Conservation (phyloP, 2,888 invertebrate species). For the Metellina segmentata region DNA sequence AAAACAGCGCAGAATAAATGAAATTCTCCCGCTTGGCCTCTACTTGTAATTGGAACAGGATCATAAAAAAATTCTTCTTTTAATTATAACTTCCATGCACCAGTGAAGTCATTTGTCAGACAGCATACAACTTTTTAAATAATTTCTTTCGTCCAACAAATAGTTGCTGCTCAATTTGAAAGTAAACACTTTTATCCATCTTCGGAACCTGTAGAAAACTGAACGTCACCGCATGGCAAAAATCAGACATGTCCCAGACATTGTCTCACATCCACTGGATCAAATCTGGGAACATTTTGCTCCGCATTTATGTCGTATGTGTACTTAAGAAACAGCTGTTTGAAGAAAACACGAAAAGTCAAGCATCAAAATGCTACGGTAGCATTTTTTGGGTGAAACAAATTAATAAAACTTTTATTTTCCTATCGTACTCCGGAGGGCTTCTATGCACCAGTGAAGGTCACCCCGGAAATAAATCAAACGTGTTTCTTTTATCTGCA, state of each 20-base stretch:
- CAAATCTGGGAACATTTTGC: neutral
- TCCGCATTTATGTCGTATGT: neutral
- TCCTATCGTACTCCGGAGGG: neutral
- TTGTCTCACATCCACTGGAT: neutral
- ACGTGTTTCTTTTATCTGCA: conserved; percentile 11
- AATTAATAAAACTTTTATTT: neutral
- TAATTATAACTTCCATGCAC: no score
- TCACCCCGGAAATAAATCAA: neutral
- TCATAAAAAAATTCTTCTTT: no score
- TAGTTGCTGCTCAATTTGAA: neutral
- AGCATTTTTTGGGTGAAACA: neutral
- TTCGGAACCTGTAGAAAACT: no score
- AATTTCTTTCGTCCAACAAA: neutral
- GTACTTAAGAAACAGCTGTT: neutral
- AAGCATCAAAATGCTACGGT: no score
- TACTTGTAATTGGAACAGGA: neutral
- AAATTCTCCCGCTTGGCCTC: conserved; percentile 32
- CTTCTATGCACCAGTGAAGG: neutral
- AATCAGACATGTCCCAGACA: neutral
- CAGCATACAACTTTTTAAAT: neutral
- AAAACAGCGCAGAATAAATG: conserved; percentile 45
- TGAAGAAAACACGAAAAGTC: neutral
- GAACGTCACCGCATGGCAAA: neutral
- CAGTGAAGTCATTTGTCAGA: neutral
- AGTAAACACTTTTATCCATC: neutral